Base-by-base conservation (phyloP, 2,113 vertebrate genomes). In the Alosa alosa region DNA sequence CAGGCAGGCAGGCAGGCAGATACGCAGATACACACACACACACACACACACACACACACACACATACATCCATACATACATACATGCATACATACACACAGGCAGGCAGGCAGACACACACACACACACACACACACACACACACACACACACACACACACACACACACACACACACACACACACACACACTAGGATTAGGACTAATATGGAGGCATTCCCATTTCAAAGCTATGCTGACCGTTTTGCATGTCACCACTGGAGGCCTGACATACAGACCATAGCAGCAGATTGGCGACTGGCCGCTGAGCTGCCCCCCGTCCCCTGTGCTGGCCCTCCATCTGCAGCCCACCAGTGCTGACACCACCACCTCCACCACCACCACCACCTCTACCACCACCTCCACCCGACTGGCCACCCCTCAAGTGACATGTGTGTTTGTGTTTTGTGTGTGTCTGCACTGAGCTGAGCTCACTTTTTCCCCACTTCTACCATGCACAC, bases 211-310 rank as follows among this genome's bases (percentile, higher is more conserved):
- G 72, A 39, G 72, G 25, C 25, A 36, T 36, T 78, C 25, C 72
- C 31, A 41, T 78, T 78, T 17, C 72, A 78, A 78, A 78, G 72
- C 72, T 78, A 78, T 78, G 72, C 72, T 36, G 72, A 39, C 31
- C 72, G 72, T 41, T 72, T 72, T 78, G 72, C 25, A 78, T 78
- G 72, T 78, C 72, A 78, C 72, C 72, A 78, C 25, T 17, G 72
- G 13, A 39, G 72, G 72, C 72, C 25, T 78, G 72, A 78, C 72
- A 78, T 78, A 36, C 72, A 78, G 72, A 78, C 25, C 25, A 13
- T 78, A 78, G 72, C 72, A 78, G 72, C 72, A 78, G 72, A 31
- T 39, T 78, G 72, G 72, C 72, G 72, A 39, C 72, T 72, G 72
- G 72, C 9, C 31, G 31, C 64, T 41, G 72, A 39, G 10, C 36